Percentiles rank a stretch among this genome's conserved stretches.
phyloP scores from a whole-genome alignment of 2,113 vertebrate genomes.

The Sinocyclocheilus grahami region DNA sequence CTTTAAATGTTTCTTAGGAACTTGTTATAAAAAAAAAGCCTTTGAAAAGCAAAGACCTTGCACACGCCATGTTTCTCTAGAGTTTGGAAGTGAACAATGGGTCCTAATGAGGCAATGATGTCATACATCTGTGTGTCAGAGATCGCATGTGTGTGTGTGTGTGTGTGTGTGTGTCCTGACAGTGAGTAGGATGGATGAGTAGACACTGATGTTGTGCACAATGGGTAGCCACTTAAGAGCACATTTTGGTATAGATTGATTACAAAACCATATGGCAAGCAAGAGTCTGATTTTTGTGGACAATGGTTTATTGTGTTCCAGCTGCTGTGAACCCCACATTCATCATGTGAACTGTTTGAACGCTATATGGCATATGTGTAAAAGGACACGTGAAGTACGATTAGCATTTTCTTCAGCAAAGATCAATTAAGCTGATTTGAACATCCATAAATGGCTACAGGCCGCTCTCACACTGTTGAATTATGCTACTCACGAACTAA shows the following conservation, averaged over 20 bases:
- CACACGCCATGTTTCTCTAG: neutral
- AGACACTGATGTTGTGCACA: constrained; percentile 21
- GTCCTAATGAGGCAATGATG: constrained; percentile 18
- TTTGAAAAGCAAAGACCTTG: neutral
- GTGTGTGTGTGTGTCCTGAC: constrained; percentile 27
- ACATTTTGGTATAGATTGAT: constrained; percentile 68
- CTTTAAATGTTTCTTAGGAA: neutral
- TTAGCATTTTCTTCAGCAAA: neutral
- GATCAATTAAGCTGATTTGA: neutral
- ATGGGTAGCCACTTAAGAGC: constrained; percentile 61
- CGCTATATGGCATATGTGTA: constrained; percentile 13
- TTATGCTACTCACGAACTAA: neutral
- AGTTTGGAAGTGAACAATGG: constrained; percentile 10
- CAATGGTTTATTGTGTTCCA: constrained; percentile 75
- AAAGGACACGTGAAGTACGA: neutral
- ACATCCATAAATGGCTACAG: neutral
- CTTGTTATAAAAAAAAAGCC: neutral
- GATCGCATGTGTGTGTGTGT: constrained; percentile 11
- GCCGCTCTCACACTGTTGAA: neutral
- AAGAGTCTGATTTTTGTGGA: constrained; percentile 67
- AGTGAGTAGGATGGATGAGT: constrained; percentile 48
- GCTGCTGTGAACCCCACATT: constrained; percentile 49
- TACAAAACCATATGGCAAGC: constrained; percentile 71
- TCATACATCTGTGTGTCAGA: constrained; percentile 44
- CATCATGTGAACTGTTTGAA: constrained; percentile 16